Conservation (phyloP, 2,888 invertebrate species). For the Epistrophella euchroma region DNA sequence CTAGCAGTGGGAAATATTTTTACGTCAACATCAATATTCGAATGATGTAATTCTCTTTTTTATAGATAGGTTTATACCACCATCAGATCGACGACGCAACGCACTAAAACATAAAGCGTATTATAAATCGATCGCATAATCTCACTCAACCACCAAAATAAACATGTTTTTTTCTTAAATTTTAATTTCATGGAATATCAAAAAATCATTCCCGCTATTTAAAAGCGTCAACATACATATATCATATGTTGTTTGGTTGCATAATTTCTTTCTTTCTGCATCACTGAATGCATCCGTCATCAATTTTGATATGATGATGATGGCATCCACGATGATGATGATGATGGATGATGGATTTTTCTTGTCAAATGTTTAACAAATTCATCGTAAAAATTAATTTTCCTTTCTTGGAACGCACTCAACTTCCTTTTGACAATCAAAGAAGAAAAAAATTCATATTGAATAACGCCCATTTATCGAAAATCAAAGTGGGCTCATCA, state of each 20-base stretch:
- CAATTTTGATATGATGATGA: slow-evolving; percentile 32
- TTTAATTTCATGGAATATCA: slow-evolving; percentile 14
- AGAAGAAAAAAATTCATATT: slow-evolving; percentile 14
- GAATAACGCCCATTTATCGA: slow-evolving; percentile 32
- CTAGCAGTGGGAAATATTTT: background rate
- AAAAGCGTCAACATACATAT: slow-evolving; percentile 45
- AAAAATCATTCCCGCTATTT: slow-evolving; percentile 51
- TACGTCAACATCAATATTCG: slow-evolving; percentile 22
- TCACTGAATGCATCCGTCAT: slow-evolving; percentile 41
- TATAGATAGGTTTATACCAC: too few relatives aligned
- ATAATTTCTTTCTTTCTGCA: slow-evolving; percentile 4
- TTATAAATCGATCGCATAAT: slow-evolving; percentile 44
- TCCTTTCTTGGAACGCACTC: slow-evolving; percentile 10
- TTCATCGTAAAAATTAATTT: background rate
- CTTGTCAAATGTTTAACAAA: slow-evolving; percentile 25
- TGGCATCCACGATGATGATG: slow-evolving; percentile 14
- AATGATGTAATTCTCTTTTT: slow-evolving; percentile 30
- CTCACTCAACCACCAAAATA: slow-evolving; percentile 41
- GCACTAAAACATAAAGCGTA: background rate
- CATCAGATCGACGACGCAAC: background rate
- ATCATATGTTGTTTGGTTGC: background rate
- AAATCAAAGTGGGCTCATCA: slow-evolving; percentile 17
- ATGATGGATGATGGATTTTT: slow-evolving; percentile 52
- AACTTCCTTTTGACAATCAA: slow-evolving; percentile 18
- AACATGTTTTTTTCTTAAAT: slow-evolving; percentile 51